phyloP scores from a whole-genome alignment of 2,888 invertebrate species.

The Notocelia uddmanniana region DNA sequence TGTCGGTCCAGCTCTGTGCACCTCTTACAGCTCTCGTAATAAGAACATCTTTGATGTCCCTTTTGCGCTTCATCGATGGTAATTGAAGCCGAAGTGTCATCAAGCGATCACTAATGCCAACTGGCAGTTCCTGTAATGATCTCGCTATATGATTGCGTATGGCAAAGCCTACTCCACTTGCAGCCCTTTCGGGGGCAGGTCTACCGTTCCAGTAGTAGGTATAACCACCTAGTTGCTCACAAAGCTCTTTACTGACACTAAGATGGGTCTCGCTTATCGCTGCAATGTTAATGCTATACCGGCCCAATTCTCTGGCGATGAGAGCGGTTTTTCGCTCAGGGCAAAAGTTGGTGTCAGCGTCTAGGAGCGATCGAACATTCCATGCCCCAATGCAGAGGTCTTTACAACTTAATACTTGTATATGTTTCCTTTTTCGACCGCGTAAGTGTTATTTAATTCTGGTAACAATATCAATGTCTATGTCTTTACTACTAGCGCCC shows the following conservation, averaged over 20 bases:
- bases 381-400: background rate
- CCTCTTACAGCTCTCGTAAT: too few species aligned
- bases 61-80: too few species aligned
- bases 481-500: too few species aligned
- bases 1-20: too few species aligned
- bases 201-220: constrained; percentile 27
- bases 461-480: too few species aligned
- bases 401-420: too few species aligned
- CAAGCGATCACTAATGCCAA: background rate
- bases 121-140: too few species aligned
- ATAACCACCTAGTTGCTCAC: too few species aligned
- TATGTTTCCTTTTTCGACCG: too few species aligned
- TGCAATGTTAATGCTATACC: constrained; percentile 35
- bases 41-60: too few species aligned
- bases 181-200: background rate
- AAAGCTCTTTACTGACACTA: constrained; percentile 24
- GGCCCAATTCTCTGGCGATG: background rate
- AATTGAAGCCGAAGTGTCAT: constrained; percentile 6
- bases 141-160: background rate
- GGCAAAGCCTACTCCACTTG: constrained; percentile 5
- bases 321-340: constrained; percentile 7
- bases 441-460: too few species aligned
- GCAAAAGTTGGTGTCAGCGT: too few species aligned
- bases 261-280: constrained; percentile 44
- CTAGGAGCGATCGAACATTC: constrained; percentile 6